Base-by-base conservation (phyloP, 2,113 vertebrate species). In the Vanacampus margaritifer region DNA sequence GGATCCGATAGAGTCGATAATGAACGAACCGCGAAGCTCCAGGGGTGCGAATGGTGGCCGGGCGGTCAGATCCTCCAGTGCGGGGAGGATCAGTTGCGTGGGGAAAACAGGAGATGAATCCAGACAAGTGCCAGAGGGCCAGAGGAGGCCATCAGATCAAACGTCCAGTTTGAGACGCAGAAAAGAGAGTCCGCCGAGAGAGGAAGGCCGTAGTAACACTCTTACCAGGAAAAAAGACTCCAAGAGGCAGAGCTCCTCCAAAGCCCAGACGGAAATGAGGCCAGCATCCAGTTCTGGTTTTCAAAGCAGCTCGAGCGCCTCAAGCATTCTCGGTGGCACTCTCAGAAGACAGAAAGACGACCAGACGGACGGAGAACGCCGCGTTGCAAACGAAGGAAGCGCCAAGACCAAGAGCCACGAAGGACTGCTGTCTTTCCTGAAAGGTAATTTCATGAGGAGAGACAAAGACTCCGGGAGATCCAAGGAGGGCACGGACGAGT, bases 391-490 rank as follows among this genome's bases (percentile, higher is more conserved):
- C 67, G 81, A 81, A 76, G 76, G 79, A 65, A 76, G 86, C 45
- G 56, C 68, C 2, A 75, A 71, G 16, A 35, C 23, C 5, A 91
- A 85, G 60, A 74, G 62, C 36, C 80, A 85, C 0, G 93, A 94
- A 5, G 86, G 92, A 14, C 88, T 91, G 13, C 69, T 92, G 46
- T 88, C 91, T 13, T 89, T 95, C 50, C 79, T 94, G 19, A 93
- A 87, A 79, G 85, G 90, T 0, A 82, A 87, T 71, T 92, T 95
- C 73, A 64, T 92, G 39, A 93, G 87, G 83, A 94, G 91, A 74
- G 93, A 95, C 11, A 84, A 75, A 36, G 85, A 90, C 23, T 67
- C 64, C 14, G 92, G 72, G 64, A 89, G 72, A 72, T 76, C 83
- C 9, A 84, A 54, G 2, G 87, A 88, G 3, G 50, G 56, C 53